phyloP scores from a whole-genome alignment of 2,113 vertebrate species.

The Chloropsis cyanopogon region DNA sequence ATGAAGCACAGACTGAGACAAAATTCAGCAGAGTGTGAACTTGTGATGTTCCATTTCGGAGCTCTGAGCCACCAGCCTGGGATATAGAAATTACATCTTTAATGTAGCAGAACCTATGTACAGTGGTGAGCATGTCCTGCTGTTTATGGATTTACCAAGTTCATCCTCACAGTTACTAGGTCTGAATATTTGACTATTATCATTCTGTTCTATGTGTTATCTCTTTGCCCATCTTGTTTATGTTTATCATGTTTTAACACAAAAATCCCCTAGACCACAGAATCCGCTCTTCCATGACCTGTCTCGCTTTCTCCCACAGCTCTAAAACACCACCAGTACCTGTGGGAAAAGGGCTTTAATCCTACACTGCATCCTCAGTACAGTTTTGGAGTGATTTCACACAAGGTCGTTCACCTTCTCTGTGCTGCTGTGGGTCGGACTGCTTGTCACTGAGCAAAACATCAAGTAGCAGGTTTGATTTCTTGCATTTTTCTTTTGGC shows the following conservation, averaged over 20 bases:
- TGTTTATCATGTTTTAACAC: background rate
- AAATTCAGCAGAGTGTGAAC: background rate
- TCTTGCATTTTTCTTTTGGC: constrained; percentile 2
- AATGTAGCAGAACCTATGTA: background rate
- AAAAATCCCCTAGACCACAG: background rate
- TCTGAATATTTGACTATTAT: background rate
- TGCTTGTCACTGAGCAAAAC: background rate
- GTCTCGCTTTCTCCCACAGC: background rate
- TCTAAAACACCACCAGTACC: background rate
- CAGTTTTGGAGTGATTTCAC: background rate
- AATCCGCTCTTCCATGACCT: background rate
- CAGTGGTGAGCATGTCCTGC: background rate
- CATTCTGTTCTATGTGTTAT: background rate
- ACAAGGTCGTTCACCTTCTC: rapidly evolving
- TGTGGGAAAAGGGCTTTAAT: background rate
- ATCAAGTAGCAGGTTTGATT: background rate
- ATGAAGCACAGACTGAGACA: background rate
- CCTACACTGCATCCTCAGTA: rapidly evolving
- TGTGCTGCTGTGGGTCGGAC: background rate
- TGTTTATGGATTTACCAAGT: background rate
- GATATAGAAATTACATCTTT: background rate
- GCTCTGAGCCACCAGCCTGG: background rate
- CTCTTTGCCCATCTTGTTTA: background rate
- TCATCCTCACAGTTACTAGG: background rate
- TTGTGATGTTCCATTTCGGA: background rate